A percentile compares a stretch with the other conserved stretches of the same genome.
These are phyloP conservation scores for Morus bassanus DNA, from an alignment of 2,797 vertebrate species.

Conservation along the genomic window DNA sequence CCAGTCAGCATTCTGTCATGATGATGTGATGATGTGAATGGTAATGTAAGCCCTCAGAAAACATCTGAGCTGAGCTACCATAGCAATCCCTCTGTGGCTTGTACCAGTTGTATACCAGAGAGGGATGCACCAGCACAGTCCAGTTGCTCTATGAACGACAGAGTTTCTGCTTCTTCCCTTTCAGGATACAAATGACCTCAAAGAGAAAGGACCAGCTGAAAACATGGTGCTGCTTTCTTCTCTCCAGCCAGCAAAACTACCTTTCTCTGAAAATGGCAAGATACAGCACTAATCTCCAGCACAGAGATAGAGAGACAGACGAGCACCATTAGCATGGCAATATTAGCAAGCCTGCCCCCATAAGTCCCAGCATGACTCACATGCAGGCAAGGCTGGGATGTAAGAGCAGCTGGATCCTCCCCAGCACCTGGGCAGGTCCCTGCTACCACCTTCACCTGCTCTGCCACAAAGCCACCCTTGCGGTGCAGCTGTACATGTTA, in stretches of 20 bases:
- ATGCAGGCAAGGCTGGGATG: background rate
- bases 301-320: background rate
- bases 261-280: background rate
- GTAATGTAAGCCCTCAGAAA: background rate
- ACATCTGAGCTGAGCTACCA: background rate
- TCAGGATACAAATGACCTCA: background rate
- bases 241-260: background rate
- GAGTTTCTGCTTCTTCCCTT: background rate
- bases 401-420: background rate
- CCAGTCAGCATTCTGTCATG: background rate
- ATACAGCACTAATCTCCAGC: background rate
- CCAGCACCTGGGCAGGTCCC: background rate
- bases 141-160: background rate
- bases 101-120: background rate
- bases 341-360: background rate
- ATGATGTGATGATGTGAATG: background rate
- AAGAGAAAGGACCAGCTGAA: background rate
- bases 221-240: background rate
- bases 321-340: background rate
- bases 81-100: background rate
- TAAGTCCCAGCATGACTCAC: fast-evolving
- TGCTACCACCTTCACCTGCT: background rate
- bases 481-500: background rate
- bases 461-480: background rate
- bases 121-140: background rate